phyloP scores from a whole-genome alignment of 2,797 vertebrate genomes.

The Phrynocephalus vlangalii region DNA sequence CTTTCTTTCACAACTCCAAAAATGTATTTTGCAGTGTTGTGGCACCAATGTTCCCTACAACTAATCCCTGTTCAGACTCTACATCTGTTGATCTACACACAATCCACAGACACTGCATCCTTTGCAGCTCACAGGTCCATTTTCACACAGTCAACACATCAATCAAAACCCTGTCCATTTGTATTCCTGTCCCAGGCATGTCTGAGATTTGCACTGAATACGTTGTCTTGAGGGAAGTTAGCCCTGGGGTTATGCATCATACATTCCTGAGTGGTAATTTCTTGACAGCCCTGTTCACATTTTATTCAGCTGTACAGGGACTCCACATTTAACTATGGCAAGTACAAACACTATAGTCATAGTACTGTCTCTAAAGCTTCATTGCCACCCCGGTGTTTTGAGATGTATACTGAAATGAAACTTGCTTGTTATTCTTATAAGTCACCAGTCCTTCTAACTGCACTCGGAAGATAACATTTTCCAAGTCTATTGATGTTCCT shows the following conservation, averaged over 20 bases:
- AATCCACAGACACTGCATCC: too few species aligned
- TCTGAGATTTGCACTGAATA: too few species aligned
- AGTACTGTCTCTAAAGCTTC: neutral
- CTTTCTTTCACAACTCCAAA: too few species aligned
- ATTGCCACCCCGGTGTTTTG: neutral
- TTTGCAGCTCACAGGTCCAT: too few species aligned
- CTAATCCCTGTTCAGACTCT: too few species aligned
- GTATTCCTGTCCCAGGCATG: too few species aligned
- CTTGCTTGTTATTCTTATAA: neutral
- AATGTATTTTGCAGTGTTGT: too few species aligned
- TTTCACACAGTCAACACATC: neutral
- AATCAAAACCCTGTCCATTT: neutral
- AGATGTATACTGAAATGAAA: neutral
- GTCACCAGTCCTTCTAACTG: neutral
- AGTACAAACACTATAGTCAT: neutral
- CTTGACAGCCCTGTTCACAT: neutral
- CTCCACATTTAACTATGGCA: neutral
- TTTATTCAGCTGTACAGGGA: neutral
- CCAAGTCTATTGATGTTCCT: neutral
- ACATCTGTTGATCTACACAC: too few species aligned
- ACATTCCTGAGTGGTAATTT: neutral
- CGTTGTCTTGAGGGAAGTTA: too few species aligned
- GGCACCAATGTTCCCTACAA: too few species aligned
- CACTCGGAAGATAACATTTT: neutral
- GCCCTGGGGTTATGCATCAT: neutral